Conservation (phyloP, 1,140 invertebrate species). For the Cephus cinctus region DNA sequence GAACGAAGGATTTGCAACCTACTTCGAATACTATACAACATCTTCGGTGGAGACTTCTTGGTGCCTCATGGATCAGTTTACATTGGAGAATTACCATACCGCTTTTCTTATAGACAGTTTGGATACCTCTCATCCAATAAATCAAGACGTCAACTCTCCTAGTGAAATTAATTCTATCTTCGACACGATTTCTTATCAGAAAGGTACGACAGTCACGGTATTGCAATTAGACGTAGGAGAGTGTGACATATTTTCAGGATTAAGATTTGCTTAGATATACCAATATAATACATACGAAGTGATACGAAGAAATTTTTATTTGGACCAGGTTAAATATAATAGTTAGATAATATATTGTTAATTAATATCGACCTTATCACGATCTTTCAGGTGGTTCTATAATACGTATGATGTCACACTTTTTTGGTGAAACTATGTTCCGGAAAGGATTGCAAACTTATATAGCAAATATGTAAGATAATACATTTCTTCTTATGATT, state of each 20-base stretch:
- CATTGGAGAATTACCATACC: constrained; percentile 66
- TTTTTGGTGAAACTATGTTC: constrained; percentile 53
- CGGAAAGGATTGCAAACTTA: constrained; percentile 48
- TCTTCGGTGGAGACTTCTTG: constrained; percentile 61
- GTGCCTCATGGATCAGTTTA: constrained; percentile 79
- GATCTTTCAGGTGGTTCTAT: constrained; percentile 57
- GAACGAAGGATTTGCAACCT: constrained; percentile 70
- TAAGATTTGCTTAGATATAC: too few relatives aligned
- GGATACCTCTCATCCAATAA: constrained; percentile 70
- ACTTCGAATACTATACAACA: constrained; percentile 69
- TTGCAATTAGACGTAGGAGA: too few relatives aligned
- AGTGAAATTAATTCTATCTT: constrained; percentile 74
- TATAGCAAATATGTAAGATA: constrained; percentile 52
- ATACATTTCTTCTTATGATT: too few relatives aligned
- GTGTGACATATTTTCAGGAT: too few relatives aligned
- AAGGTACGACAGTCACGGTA: constrained; percentile 49
- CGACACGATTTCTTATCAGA: constrained; percentile 77
- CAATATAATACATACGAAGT: too few relatives aligned
- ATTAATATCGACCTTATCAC: too few relatives aligned
- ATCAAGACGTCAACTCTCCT: constrained; percentile 68
- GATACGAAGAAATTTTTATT: too few relatives aligned
- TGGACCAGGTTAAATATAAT: too few relatives aligned
- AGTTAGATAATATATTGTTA: too few relatives aligned
- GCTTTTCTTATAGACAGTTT: constrained; percentile 68
- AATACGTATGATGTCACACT: constrained; percentile 59